phyloP scores from a whole-genome alignment of 2,797 vertebrate species.

The Gallirallus australis region DNA sequence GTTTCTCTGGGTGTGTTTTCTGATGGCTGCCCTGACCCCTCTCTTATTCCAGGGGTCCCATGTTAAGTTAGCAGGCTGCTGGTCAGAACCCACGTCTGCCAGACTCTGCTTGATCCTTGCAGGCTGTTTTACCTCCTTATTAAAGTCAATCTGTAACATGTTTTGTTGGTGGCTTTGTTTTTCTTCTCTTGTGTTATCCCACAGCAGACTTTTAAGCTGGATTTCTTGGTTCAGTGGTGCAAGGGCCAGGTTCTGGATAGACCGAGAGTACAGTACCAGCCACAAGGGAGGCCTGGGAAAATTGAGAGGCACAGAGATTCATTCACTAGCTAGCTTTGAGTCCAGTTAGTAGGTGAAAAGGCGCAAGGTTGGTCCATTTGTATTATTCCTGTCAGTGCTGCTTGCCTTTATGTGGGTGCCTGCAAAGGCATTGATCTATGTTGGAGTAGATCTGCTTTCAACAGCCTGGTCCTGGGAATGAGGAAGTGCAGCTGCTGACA shows the following conservation, averaged over 20 bases:
- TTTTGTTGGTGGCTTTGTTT: background rate
- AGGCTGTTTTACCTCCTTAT: background rate
- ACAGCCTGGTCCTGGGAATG: background rate
- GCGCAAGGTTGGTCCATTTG: background rate
- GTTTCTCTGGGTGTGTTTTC: background rate
- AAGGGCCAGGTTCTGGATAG: background rate
- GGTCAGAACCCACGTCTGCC: background rate
- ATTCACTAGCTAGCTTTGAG: background rate
- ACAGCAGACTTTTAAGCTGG: background rate
- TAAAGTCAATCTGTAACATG: background rate
- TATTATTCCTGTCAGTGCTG: background rate
- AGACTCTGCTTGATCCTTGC: background rate
- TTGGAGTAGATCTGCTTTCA: background rate
- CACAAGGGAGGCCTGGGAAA: background rate
- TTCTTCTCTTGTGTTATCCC: background rate
- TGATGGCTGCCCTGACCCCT: accelerated
- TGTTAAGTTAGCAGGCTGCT: background rate
- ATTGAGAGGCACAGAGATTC: background rate
- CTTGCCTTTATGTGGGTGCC: background rate
- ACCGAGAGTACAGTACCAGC: background rate
- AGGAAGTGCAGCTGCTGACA: accelerated
- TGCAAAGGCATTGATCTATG: background rate
- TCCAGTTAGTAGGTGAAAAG: background rate
- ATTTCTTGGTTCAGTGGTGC: background rate
- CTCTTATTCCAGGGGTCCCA: background rate